These are phyloP conservation scores for Plutomurus gul DNA, from an alignment of 1,140 invertebrate species.

Conservation along the genomic window DNA sequence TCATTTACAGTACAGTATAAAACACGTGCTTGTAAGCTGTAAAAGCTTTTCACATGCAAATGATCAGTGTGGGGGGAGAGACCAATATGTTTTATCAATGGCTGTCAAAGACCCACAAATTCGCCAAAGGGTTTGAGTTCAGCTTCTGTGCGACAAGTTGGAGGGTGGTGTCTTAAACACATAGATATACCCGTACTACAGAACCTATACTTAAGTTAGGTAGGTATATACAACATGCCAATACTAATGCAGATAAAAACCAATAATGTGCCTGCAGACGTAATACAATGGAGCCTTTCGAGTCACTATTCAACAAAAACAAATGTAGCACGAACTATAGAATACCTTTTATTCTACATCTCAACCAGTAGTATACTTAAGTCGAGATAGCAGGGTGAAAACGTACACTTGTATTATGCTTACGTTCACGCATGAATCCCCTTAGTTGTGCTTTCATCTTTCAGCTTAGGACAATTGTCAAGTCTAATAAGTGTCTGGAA, in stretches of 20 bases:
- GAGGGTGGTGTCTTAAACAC: neutral
- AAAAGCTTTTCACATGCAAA: too few species aligned
- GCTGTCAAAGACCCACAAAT: constrained; percentile 1
- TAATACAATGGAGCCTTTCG: neutral
- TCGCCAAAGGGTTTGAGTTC: neutral
- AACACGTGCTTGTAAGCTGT: too few species aligned
- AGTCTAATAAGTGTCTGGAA: neutral
- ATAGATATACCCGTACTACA: neutral
- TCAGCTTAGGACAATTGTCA: neutral
- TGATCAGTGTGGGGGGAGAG: neutral
- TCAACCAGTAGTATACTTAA: neutral
- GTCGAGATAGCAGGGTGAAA: neutral
- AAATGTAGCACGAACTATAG: neutral
- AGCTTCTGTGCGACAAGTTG: neutral
- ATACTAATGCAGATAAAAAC: neutral
- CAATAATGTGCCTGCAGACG: neutral
- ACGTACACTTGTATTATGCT: neutral
- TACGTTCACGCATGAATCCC: neutral
- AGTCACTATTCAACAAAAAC: neutral
- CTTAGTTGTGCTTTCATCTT: neutral
- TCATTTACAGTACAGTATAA: too few species aligned
- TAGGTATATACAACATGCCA: neutral
- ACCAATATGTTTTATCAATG: constrained; percentile 14
- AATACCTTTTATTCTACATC: neutral
- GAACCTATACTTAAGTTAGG: neutral